A percentile compares a stretch with the other conserved stretches of the same genome.
phyloP scores from a whole-genome alignment of 2,797 vertebrate genomes.

The Myioborus melanocephalus region DNA sequence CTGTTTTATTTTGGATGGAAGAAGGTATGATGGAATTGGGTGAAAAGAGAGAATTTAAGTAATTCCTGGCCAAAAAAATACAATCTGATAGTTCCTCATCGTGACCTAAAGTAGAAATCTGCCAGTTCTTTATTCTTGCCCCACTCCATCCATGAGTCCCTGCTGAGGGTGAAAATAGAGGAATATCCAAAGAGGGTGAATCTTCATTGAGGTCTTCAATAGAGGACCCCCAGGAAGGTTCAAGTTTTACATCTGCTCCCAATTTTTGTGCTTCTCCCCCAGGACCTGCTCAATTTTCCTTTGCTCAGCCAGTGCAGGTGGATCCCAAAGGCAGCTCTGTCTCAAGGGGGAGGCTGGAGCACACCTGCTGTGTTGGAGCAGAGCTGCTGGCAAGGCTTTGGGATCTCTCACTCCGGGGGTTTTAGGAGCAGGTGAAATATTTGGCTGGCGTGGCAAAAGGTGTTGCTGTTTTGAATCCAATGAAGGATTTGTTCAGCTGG shows the following conservation, averaged over 20 bases:
- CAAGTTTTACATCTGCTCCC: neutral
- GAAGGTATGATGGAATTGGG: neutral
- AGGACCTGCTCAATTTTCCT: neutral
- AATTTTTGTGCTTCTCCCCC: neutral
- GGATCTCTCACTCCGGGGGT: neutral
- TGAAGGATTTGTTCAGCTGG: neutral
- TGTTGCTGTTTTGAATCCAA: neutral
- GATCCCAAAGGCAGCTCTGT: neutral
- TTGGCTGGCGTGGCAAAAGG: neutral
- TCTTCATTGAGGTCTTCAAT: no score
- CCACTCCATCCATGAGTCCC: neutral
- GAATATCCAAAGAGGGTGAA: neutral
- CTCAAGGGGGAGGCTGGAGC: neutral
- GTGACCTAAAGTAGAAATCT: neutral
- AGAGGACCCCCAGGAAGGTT: neutral
- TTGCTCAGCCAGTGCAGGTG: neutral
- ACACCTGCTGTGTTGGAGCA: neutral
- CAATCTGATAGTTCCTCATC: neutral
- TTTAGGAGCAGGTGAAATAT: neutral
- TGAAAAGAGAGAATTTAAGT: neutral
- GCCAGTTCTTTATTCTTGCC: neutral
- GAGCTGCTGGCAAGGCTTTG: neutral
- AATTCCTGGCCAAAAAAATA: neutral
- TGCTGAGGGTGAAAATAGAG: neutral
- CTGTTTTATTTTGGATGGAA: neutral